These are phyloP conservation scores for Plectus sambesii DNA, from an alignment of 1,140 invertebrate genomes.

Conservation along the genomic window DNA sequence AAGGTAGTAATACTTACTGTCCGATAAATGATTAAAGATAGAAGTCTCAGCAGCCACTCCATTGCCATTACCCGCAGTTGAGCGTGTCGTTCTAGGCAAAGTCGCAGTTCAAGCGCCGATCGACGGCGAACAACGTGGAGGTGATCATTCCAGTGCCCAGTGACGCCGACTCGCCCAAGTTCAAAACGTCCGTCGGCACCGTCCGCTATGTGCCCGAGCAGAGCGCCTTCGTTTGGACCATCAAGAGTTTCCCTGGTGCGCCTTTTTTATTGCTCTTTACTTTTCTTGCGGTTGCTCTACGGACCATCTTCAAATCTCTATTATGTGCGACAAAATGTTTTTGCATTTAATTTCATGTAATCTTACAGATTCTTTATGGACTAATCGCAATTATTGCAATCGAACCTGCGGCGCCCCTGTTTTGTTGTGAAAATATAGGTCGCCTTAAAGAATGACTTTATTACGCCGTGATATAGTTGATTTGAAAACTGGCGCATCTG, in stretches of 20 bases:
- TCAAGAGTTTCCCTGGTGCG: conserved; percentile 82
- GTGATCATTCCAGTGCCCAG: conserved; percentile 95
- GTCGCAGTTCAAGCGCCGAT: conserved; percentile 93
- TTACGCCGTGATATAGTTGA: too few relatives aligned
- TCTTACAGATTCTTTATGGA: conserved; percentile 14
- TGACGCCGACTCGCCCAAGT: conserved; percentile 96
- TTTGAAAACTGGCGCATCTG: too few relatives aligned
- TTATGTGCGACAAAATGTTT: conserved; percentile 4
- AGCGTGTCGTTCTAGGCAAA: conserved; percentile 58
- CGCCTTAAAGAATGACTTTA: too few relatives aligned
- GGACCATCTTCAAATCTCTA: conserved; percentile 2
- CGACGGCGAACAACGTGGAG: conserved; percentile 97
- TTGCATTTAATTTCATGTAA: background rate
- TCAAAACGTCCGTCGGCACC: conserved; percentile 93
- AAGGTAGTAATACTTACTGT: conserved; percentile 4
- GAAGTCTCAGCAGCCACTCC: background rate
- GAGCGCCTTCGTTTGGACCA: conserved; percentile 97
- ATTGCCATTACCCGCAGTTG: conserved; percentile 3
- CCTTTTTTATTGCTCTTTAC: conserved; percentile 5
- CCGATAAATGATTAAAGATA: background rate
- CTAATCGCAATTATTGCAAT: too few relatives aligned
- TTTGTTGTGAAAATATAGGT: too few relatives aligned
- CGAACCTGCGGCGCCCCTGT: too few relatives aligned
- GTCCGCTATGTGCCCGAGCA: conserved; percentile 90
- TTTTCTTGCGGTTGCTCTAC: conserved; percentile 2